These are phyloP conservation scores for Sphenodon punctatus DNA, from an alignment of 2,797 vertebrate species.

Conservation along the genomic window DNA sequence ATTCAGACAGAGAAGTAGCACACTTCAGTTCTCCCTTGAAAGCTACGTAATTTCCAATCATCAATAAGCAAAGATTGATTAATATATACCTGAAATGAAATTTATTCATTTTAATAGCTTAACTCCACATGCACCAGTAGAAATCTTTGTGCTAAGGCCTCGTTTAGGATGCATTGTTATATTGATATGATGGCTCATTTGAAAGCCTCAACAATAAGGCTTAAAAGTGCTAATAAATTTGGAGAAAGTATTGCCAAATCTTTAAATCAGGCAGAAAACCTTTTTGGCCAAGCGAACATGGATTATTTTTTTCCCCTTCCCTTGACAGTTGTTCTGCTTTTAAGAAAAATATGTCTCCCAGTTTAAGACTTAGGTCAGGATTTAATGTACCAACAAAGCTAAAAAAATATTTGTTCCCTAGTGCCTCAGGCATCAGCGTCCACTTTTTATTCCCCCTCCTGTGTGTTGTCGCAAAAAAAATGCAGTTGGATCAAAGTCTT, in stretches of 20 bases:
- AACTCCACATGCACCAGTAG: not conserved
- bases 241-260: not conserved
- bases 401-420: not conserved
- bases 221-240: not conserved
- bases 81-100: not conserved
- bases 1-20: slow-evolving; percentile 17
- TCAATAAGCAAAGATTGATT: slow-evolving; percentile 4
- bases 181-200: not conserved
- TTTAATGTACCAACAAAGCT: not conserved
- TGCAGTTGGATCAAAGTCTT: slow-evolving; percentile 68
- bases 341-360: not conserved
- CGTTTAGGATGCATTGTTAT: not conserved
- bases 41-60: slow-evolving; percentile 34
- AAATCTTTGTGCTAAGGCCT: not conserved
- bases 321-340: not conserved
- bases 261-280: not conserved
- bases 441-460: slow-evolving; percentile 21
- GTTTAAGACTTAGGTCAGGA: not conserved
- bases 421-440: not conserved
- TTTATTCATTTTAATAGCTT: not conserved
- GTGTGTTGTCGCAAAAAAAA: slow-evolving; percentile 53
- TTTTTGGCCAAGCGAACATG: not conserved
- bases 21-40: slow-evolving; percentile 17
- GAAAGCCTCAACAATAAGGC: not conserved
- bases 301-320: no score